Conservation (phyloP, 2,888 invertebrate genomes). For the Chrysodeixis includens region DNA sequence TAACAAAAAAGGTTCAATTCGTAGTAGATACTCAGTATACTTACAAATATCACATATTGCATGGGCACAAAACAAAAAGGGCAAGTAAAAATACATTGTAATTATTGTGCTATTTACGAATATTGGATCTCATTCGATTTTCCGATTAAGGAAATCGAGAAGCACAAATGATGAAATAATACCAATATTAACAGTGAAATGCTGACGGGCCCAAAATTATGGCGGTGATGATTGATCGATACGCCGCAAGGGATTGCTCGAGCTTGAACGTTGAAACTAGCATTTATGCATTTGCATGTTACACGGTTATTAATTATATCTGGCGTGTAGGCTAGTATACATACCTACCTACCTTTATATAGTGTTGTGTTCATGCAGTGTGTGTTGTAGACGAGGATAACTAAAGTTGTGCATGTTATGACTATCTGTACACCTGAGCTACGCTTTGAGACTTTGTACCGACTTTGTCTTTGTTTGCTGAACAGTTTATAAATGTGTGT, state of each 20-base stretch:
- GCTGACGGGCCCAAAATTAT: conserved; percentile 13
- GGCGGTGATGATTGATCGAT: conserved; percentile 29
- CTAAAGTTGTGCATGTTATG: conserved; percentile 7
- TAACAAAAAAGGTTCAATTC: background rate
- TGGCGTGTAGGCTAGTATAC: conserved; percentile 19
- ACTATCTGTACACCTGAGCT: background rate
- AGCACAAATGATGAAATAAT: conserved; percentile 3
- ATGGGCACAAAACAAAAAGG: background rate
- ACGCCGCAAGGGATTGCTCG: conserved; percentile 13
- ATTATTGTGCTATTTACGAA: conserved; percentile 1
- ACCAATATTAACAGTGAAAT: conserved; percentile 2
- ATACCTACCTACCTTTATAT: conserved; percentile 4
- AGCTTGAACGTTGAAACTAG: conserved; percentile 19
- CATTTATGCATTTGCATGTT: conserved; percentile 52
- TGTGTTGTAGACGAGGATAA: background rate
- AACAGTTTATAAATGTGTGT: background rate
- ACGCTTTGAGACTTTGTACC: background rate
- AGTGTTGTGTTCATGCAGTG: background rate
- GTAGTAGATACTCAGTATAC: background rate
- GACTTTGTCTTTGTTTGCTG: background rate
- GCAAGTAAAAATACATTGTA: background rate
- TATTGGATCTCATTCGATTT: background rate
- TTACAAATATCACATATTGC: background rate
- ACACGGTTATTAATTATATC: conserved; percentile 55
- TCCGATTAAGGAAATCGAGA: background rate